These are phyloP conservation scores for Brachyistius frenatus DNA, from an alignment of 2,113 vertebrate species.

Conservation along the genomic window DNA sequence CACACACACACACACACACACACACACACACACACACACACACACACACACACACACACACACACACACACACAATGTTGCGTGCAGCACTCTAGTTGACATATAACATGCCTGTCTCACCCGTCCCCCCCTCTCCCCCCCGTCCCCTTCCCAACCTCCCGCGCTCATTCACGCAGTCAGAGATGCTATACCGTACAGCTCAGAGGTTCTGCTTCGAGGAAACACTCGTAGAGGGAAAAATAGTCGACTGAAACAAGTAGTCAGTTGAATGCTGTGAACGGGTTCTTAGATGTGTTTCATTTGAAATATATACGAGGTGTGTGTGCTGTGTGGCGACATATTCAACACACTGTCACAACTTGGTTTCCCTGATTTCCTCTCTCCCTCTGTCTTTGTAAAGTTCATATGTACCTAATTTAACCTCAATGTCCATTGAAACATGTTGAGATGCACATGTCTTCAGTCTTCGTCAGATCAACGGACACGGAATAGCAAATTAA, in stretches of 20 bases:
- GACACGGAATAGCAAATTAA: neutral
- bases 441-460: neutral
- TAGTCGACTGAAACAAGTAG: no score
- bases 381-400: neutral
- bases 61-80: constrained; percentile 50
- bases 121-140: constrained; percentile 74
- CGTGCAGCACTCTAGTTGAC: constrained; percentile 75
- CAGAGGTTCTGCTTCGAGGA: constrained; percentile 42
- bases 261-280: no score
- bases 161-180: constrained; percentile 28
- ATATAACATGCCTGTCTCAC: constrained; percentile 70
- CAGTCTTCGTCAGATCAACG: no score
- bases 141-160: constrained; percentile 52
- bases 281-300: neutral
- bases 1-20: constrained; percentile 30
- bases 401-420: neutral
- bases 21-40: constrained; percentile 38
- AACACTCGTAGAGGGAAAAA: neutral
- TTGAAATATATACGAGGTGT: neutral
- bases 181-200: constrained; percentile 54
- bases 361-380: neutral
- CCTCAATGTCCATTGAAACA: neutral
- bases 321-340: no score
- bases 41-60: constrained; percentile 35
- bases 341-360: neutral